Percentiles rank a stretch among this genome's conserved stretches.
Evolutionary conservation across 2,797 vertebrate species (phyloP).

Genomic region (Ficedula albicollis): DNA sequence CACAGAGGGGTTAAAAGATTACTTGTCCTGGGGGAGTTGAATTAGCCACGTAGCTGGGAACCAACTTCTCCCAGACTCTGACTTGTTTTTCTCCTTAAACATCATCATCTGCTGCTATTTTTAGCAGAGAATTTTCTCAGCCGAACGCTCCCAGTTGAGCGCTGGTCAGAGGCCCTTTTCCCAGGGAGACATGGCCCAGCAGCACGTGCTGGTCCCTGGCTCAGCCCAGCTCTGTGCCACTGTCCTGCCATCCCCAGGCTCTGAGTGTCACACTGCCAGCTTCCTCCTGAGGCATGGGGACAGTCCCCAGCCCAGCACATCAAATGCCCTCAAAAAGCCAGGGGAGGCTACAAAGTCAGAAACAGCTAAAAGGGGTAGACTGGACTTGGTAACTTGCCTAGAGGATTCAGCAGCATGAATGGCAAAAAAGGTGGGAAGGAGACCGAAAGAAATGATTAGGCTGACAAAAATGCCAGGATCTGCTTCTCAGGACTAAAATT

Average conservation of each 20-base stretch:
- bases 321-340: neutral
- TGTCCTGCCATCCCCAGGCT: neutral
- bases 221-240: neutral
- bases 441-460: neutral
- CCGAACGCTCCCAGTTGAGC: slow-evolving; percentile 10
- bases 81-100: slow-evolving; percentile 55
- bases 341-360: neutral
- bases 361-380: neutral
- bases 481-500: slow-evolving; percentile 26
- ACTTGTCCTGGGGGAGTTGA: neutral
- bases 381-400: neutral
- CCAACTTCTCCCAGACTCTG: slow-evolving; percentile 44
- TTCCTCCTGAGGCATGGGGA: neutral
- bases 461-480: slow-evolving; percentile 32
- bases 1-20: slow-evolving; percentile 24
- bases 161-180: slow-evolving; percentile 53
- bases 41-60: slow-evolving; percentile 36
- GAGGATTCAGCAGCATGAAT: neutral
- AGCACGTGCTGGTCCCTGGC: neutral
- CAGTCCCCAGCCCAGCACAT: rapidly evolving
- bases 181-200: neutral
- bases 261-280: neutral
- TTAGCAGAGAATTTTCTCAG: slow-evolving; percentile 71
- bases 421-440: neutral
- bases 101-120: slow-evolving; percentile 69